phyloP scores from a whole-genome alignment of 2,888 invertebrate genomes.

The Phyto melanocephala region DNA sequence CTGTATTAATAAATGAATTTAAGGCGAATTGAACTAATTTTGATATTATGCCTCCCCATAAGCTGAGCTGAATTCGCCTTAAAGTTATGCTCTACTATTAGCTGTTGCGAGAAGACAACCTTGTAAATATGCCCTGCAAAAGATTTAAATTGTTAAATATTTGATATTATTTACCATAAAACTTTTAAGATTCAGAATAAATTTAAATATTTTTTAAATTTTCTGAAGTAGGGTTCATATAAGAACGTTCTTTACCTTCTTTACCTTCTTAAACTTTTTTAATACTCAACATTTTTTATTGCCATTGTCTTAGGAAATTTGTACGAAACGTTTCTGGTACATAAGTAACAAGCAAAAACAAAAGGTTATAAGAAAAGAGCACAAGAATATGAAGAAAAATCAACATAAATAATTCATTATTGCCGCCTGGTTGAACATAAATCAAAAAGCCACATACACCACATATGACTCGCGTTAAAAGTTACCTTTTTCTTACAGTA shows the following conservation, averaged over 20 bases:
- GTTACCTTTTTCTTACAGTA: constrained; percentile 29
- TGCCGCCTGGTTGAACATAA: constrained; percentile 76
- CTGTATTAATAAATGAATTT: too few species aligned
- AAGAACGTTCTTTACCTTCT: not conserved
- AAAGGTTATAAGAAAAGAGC: constrained; percentile 13
- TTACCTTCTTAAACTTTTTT: not conserved
- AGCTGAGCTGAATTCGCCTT: too few species aligned
- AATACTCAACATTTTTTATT: not conserved
- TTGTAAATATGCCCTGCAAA: too few species aligned
- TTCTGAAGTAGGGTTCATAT: not conserved
- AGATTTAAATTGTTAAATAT: too few species aligned
- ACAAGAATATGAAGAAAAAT: constrained; percentile 66
- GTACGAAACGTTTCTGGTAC: constrained; percentile 34
- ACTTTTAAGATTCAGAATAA: too few species aligned
- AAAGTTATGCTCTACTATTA: too few species aligned
- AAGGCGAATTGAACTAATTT: too few species aligned
- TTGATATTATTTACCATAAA: too few species aligned
- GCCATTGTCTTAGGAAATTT: constrained; percentile 53
- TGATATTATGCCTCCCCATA: too few species aligned
- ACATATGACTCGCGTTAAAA: constrained; percentile 54
- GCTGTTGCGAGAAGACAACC: too few species aligned
- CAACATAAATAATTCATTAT: constrained; percentile 77
- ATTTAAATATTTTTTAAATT: too few species aligned
- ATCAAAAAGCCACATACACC: constrained; percentile 71
- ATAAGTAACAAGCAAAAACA: constrained; percentile 4